phyloP scores from a whole-genome alignment of 2,888 invertebrate genomes.

The Sisyra nigra region DNA sequence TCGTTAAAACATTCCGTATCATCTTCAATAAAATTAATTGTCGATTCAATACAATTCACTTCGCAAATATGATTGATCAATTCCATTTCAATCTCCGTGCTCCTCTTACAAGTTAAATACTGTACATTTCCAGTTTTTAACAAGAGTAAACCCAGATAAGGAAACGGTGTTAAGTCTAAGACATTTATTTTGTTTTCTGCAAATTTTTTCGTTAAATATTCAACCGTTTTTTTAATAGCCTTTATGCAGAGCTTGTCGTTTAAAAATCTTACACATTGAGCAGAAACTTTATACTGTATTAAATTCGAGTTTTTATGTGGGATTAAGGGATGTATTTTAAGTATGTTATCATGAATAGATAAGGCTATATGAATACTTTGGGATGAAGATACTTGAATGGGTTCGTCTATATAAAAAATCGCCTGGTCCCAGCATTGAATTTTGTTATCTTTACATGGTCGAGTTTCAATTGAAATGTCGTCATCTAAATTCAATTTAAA shows the following conservation, averaged over 20 bases:
- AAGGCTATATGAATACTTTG: conserved; percentile 24
- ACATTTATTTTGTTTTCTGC: conserved; percentile 21
- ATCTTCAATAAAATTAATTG: conserved; percentile 25
- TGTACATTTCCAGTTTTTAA: conserved; percentile 30
- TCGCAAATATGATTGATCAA: conserved; percentile 29
- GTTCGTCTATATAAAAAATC: conserved; percentile 41
- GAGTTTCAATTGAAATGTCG: conserved; percentile 40
- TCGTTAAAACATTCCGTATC: conserved; percentile 20
- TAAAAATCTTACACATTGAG: conserved; percentile 27
- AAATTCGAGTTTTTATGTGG: conserved; percentile 20
- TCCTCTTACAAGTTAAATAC: conserved; percentile 30
- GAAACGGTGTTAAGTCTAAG: conserved; percentile 44
- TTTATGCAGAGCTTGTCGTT: conserved; percentile 33
- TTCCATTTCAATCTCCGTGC: conserved; percentile 23
- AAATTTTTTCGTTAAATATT: conserved; percentile 22
- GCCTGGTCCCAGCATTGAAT: conserved; percentile 66
- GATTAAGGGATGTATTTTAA: conserved; percentile 22
- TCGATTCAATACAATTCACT: conserved; percentile 26
- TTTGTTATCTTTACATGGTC: conserved; percentile 31
- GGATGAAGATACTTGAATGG: conserved; percentile 21
- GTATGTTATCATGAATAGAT: conserved; percentile 27
- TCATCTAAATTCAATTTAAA: conserved; percentile 55
- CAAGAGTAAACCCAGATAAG: conserved; percentile 41
- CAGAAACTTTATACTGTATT: conserved; percentile 15
- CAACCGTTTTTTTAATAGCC: conserved; percentile 25